phyloP scores from a whole-genome alignment of 2,113 vertebrate species.

The Phaethon lepturus region DNA sequence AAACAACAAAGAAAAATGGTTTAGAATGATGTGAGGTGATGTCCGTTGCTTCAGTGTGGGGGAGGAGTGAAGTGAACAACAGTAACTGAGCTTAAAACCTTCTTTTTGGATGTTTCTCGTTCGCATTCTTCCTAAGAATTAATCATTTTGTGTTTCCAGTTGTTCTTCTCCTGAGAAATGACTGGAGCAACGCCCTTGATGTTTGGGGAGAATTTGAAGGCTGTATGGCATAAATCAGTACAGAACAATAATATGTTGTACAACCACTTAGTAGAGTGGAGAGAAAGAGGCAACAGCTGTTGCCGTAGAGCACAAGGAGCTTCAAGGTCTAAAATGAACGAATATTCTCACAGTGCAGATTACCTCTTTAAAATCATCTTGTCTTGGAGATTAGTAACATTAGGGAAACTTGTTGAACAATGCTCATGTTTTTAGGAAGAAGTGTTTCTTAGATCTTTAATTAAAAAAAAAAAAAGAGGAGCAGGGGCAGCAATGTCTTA shows the following conservation, averaged over 20 bases:
- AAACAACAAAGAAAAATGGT: not conserved
- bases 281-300: not conserved
- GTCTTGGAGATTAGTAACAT: not conserved
- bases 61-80: not conserved
- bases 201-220: not conserved
- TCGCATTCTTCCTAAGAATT: not conserved
- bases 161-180: not conserved
- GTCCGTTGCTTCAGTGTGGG: not conserved
- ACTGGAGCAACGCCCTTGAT: not conserved
- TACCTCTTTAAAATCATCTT: not conserved
- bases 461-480: not conserved
- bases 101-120: not conserved
- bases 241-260: not conserved
- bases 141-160: not conserved
- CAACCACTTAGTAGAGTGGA: not conserved
- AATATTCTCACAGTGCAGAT: not conserved
- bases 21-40: not conserved
- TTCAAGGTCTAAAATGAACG: not conserved
- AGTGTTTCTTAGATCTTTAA: not conserved
- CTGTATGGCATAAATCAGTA: not conserved
- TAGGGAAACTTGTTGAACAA: not conserved
- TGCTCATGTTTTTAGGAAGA: not conserved
- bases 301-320: not conserved
- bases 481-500: accelerated
- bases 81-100: not conserved